Evolutionary conservation across 2,888 invertebrate genomes (phyloP), one percentile per base, ranked within the genome.

Genomic region (Temnothorax unifasciatus): DNA sequence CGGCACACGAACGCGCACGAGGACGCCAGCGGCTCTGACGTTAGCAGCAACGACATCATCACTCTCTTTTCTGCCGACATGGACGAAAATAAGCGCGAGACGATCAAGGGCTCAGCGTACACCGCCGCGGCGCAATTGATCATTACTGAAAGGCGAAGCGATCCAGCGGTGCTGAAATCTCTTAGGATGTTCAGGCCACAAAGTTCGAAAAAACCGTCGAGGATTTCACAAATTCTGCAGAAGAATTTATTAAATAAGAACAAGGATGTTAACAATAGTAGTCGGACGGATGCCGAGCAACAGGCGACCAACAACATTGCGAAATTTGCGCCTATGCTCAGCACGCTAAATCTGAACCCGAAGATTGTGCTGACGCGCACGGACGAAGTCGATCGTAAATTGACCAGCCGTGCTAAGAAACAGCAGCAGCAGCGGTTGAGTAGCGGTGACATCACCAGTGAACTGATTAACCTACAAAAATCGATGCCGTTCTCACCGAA

Each of bases 161-260:
- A 96, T 91, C 96, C 96, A 1, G 95, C 95, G 21, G 96, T 96
- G 8, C 92, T 96, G 3, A 96, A 96, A 92, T 95, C 95, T 5
- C 91, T 96, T 63, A 92, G 96, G 84, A 95, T 96, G 95, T 96
- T 96, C 87, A 94, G 96, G 89, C 95, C 95, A 3, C 94, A 94
- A 9, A 95, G 93, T 71, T 82, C 92, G 9, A 94, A 93, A 82
- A 93, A 92, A 63, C 92, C 92, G 1, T 91, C 91, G 29, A 91
- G 92, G 64, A 91, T 91, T 21, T 86, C 87, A 47, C 93, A 91
- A 83, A 92, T 91, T 84, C 75, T 92, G 79, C 92, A 91, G 63
- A 93, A 93, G 85, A 94, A 92, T 86, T 77, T 94, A 18, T 61
- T 92, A 18, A 91, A 92, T 57, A 93, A 92, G 29, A 90, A 79